phyloP scores from a whole-genome alignment of 2,113 vertebrate genomes.

The Stomatorhinus ivindoensis region DNA sequence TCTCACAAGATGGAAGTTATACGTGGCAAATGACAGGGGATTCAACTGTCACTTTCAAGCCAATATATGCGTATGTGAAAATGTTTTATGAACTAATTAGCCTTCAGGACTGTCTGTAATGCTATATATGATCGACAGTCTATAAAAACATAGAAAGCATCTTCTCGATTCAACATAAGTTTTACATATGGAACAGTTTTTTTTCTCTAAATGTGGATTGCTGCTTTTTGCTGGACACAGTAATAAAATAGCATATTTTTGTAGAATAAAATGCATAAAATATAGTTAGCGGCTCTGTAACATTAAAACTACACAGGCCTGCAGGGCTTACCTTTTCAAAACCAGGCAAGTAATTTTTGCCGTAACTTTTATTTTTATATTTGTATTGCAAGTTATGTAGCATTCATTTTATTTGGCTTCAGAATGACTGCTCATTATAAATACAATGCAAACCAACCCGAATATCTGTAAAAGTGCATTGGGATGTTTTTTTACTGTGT shows the following conservation, averaged over 20 bases:
- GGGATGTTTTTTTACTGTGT: neutral
- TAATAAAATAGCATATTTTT: neutral
- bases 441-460: neutral
- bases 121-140: neutral
- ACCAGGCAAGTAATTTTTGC: neutral
- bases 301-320: neutral
- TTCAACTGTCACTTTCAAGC: neutral
- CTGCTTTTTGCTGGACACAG: neutral
- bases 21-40: neutral
- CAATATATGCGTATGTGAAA: neutral
- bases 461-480: neutral
- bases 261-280: neutral
- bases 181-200: neutral
- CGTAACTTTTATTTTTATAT: neutral
- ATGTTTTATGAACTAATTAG: neutral
- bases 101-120: neutral
- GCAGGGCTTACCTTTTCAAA: neutral
- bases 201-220: neutral
- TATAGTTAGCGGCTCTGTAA: neutral
- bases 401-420: neutral
- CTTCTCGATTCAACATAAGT: neutral
- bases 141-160: neutral
- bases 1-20: neutral
- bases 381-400: neutral
- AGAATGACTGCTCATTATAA: neutral